phyloP scores from a whole-genome alignment of 35 echinoderm and acorn worm genomes.

The Ptychodera flava region DNA sequence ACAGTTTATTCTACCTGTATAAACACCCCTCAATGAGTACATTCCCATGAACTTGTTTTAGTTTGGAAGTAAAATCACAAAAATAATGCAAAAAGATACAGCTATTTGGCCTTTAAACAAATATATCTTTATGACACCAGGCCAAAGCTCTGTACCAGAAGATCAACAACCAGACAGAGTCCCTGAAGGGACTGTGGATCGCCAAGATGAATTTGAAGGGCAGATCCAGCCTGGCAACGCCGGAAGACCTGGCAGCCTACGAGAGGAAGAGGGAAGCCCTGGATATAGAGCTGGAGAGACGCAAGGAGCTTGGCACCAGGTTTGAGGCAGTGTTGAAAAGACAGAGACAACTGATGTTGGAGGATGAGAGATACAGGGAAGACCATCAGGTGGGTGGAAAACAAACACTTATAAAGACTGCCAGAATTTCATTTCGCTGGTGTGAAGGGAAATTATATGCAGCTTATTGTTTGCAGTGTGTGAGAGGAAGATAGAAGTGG shows the following conservation, averaged over 20 bases:
- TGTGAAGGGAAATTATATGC: too few species aligned
- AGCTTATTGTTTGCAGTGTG: too few species aligned
- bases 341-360: slow-evolving; percentile 57
- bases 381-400: slow-evolving; percentile 82
- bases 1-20: too few species aligned
- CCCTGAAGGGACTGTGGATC: slow-evolving; percentile 99
- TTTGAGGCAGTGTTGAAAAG: slow-evolving; percentile 74
- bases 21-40: too few species aligned
- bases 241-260: slow-evolving; percentile 68
- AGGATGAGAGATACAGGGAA: slow-evolving; percentile 78
- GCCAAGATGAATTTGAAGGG: slow-evolving; percentile 89
- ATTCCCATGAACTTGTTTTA: too few species aligned
- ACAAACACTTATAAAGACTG: too few species aligned
- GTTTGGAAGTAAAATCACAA: too few species aligned
- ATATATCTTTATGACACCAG: slow-evolving; percentile 25
- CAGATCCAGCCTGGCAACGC: slow-evolving; percentile 71
- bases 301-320: slow-evolving; percentile 73
- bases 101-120: too few species aligned
- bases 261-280: slow-evolving; percentile 79
- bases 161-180: slow-evolving; percentile 76
- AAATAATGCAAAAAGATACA: too few species aligned
- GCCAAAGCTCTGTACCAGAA: slow-evolving; percentile 92
- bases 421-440: too few species aligned
- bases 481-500: too few species aligned
- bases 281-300: slow-evolving; percentile 83